Base-by-base conservation (phyloP, 2,797 vertebrate genomes). In the Scomberomorus guttatus region DNA sequence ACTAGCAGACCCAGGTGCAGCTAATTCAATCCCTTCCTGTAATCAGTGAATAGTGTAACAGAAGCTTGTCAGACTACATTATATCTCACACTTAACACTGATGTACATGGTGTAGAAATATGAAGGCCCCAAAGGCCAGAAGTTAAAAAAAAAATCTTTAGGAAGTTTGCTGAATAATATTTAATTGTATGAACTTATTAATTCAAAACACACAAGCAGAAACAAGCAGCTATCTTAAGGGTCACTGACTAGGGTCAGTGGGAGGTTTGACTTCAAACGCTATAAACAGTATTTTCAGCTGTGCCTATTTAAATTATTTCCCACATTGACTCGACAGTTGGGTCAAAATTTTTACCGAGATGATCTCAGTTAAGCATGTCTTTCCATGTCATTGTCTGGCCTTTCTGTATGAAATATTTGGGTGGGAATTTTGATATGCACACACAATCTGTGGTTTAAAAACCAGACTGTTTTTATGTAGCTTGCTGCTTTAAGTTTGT, bases 1-100 rank as follows among this genome's bases (percentile, higher is more conserved):
- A 67, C n/a, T 12, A 82, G 75, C 80, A 87, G 84, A 86, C 69
- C 71, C 66, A 22, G 73, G 77, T 32, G 27, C 46, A 73, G 69
- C 64, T 12, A 25, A 39, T 60, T 74, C 69, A 76, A 56, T 25
- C 69, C 51, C 46, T 64, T 58, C 20, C 24, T 34, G 22, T 70
- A 48, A n/a, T 24, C 10, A 60, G 24, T n/a, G 39, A 72, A 42
- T 50, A 50, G 27, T 66, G 8, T 10, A 72, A 63, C 69, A 51
- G 37, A 75, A 72, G 55, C 67, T 44, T 52, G 50, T 62, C 24
- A 61, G 27, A 14, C 27, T 42, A 61, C 29, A 68, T 52, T n/a
- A 32, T 18, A 3, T 54, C 34, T 39, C 13, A 51, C 4, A 50
- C 44, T 3, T 56, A 76, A 84, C 50, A 79, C 72, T 84, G 77